Evolutionary conservation across 2,113 vertebrate species (phyloP).

Genomic region (Muscicapa adusta): DNA sequence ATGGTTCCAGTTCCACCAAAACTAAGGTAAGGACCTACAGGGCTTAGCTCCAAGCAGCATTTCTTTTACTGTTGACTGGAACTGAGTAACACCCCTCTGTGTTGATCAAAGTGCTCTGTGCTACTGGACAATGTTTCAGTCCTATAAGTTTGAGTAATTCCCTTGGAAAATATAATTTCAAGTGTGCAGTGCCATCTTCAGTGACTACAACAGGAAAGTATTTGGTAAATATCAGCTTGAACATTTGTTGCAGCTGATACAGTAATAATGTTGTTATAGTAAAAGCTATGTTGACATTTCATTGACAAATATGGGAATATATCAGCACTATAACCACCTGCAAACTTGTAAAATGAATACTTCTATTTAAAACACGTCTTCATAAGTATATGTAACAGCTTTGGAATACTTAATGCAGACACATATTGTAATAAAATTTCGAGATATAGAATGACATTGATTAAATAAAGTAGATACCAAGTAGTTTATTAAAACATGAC

Average conservation of each 20-base stretch:
- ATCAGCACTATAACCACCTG: neutral
- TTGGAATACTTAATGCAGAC: neutral
- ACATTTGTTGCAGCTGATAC: neutral
- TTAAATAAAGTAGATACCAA: neutral
- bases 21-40: neutral
- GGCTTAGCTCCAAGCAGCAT: neutral
- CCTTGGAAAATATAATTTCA: neutral
- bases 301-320: neutral
- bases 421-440: neutral
- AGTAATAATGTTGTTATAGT: neutral
- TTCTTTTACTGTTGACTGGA: neutral
- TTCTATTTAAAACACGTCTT: neutral
- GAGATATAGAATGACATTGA: neutral
- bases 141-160: neutral
- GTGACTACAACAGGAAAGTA: neutral
- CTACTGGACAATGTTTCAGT: neutral
- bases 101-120: neutral
- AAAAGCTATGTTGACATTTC: neutral
- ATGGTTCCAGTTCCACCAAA: neutral
- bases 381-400: neutral
- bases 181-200: neutral
- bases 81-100: neutral
- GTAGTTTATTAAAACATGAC: neutral
- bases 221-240: neutral
- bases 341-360: neutral